phyloP scores from a whole-genome alignment of 2,888 invertebrate species.

The Phaedon cochleariae region DNA sequence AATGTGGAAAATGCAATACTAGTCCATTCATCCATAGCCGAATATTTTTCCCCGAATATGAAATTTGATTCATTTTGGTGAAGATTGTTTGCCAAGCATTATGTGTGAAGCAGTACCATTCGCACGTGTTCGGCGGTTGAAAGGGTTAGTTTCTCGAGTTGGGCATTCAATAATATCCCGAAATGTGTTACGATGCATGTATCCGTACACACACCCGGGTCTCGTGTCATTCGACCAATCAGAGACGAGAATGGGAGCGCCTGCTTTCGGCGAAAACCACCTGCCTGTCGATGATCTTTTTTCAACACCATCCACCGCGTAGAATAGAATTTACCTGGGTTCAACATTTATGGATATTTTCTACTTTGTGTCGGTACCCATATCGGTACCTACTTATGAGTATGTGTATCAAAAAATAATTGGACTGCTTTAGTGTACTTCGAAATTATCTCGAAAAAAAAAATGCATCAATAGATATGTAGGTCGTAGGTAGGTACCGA shows the following conservation, averaged over 20 bases:
- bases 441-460: too few relatives aligned
- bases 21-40: too few relatives aligned
- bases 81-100: too few relatives aligned
- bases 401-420: too few relatives aligned
- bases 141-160: neutral
- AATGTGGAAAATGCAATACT: too few relatives aligned
- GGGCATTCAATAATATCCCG: constrained; percentile 21
- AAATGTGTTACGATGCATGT: constrained; percentile 38
- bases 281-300: constrained; percentile 54
- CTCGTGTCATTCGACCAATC: constrained; percentile 58
- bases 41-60: too few relatives aligned
- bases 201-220: constrained; percentile 44
- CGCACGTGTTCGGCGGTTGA: neutral
- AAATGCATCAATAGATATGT: too few relatives aligned
- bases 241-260: constrained; percentile 51
- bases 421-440: too few relatives aligned
- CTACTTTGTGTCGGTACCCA: constrained; percentile 1
- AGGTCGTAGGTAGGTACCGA: too few relatives aligned
- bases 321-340: constrained; percentile 19
- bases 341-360: constrained; percentile 25
- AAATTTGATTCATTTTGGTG: too few relatives aligned
- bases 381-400: too few relatives aligned
- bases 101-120: neutral
- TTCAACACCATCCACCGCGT: constrained; percentile 42
- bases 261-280: constrained; percentile 57